Evolutionary conservation across 2,888 invertebrate species (phyloP).

Genomic region (Allolobophora icterica): DNA sequence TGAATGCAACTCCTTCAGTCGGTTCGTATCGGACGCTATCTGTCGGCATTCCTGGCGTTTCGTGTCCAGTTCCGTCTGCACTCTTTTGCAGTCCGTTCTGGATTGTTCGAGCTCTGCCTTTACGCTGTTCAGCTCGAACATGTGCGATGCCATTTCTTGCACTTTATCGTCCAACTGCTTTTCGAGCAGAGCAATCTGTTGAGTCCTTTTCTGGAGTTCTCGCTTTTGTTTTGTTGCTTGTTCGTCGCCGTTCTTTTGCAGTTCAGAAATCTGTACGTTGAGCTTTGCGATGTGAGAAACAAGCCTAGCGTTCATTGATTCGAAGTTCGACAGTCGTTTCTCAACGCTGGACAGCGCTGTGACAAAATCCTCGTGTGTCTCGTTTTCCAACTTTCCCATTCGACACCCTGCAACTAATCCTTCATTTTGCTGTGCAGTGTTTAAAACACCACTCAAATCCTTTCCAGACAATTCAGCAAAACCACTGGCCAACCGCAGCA

Average conservation of each 20-base stretch:
- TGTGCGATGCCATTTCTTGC: neutral
- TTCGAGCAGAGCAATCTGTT: neutral
- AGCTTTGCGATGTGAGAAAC: neutral
- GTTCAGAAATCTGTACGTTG: neutral
- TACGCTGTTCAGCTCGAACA: neutral
- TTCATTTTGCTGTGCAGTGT: neutral
- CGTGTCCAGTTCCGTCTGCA: neutral
- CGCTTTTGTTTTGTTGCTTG: neutral
- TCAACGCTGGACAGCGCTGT: neutral
- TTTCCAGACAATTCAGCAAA: neutral
- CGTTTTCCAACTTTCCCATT: neutral
- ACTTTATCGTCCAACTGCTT: neutral
- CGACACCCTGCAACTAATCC: neutral
- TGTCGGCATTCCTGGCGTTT: neutral
- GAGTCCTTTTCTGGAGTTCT: neutral
- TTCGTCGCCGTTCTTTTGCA: neutral
- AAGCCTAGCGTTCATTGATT: neutral
- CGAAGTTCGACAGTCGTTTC: conserved; percentile 1
- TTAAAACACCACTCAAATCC: neutral
- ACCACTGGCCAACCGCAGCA: neutral
- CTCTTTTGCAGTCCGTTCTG: neutral
- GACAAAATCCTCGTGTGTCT: neutral
- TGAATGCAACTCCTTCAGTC: neutral
- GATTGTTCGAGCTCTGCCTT: neutral
- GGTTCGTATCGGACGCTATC: neutral